Evolutionary conservation across 2,888 invertebrate species (phyloP).

Genomic region (Helicoverpa assulta): DNA sequence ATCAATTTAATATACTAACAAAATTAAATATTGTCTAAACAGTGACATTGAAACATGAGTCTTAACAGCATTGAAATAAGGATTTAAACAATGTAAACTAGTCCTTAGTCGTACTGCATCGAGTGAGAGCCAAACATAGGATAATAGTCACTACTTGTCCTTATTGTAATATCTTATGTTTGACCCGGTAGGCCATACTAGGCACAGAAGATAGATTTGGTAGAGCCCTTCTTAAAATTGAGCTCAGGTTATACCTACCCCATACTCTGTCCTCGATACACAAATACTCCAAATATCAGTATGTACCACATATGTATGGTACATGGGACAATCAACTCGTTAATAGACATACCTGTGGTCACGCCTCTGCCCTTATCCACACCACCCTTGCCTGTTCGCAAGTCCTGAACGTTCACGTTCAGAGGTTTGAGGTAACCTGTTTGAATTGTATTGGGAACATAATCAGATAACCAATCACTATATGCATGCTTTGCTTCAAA

Average conservation of each 20-base stretch:
- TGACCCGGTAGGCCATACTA: slow-evolving; percentile 25
- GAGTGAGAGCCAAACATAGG: background rate
- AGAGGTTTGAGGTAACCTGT: slow-evolving; percentile 53
- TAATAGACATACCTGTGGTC: slow-evolving; percentile 46
- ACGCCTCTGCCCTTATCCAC: slow-evolving; percentile 49
- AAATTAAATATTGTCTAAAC: too few relatives aligned
- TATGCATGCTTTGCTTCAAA: slow-evolving; percentile 21
- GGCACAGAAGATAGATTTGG: slow-evolving; percentile 3
- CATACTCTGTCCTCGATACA: background rate
- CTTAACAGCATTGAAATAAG: background rate
- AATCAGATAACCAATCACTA: slow-evolving; percentile 40
- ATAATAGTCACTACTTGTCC: slow-evolving; percentile 6
- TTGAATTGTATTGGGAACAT: slow-evolving; percentile 45
- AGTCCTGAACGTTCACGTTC: slow-evolving; percentile 53
- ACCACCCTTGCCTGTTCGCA: slow-evolving; percentile 54
- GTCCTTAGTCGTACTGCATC: background rate
- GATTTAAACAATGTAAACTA: background rate
- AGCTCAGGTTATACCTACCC: slow-evolving; percentile 35
- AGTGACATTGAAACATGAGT: too few relatives aligned
- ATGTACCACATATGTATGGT: too few relatives aligned
- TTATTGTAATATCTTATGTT: slow-evolving; percentile 54
- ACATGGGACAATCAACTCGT: background rate
- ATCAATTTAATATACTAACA: too few relatives aligned
- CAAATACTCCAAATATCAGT: too few relatives aligned
- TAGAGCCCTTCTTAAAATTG: slow-evolving; percentile 24